Conservation (phyloP, 92 coral and sea anemone species). For the Paramuricea clavata region DNA sequence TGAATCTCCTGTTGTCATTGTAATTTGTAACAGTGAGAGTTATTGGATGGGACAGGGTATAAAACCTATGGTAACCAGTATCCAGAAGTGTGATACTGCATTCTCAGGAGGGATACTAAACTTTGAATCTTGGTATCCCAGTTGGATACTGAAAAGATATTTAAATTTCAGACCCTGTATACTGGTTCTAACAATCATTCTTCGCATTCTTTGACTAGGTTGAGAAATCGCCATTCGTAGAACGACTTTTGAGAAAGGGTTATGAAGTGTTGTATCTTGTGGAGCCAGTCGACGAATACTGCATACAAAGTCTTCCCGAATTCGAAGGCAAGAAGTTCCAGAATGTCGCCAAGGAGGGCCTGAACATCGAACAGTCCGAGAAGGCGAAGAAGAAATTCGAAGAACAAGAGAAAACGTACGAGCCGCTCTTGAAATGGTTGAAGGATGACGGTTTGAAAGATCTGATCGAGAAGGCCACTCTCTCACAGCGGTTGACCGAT, state of each 20-base stretch:
- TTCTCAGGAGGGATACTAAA: no score
- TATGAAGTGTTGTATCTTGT: conserved; percentile 92
- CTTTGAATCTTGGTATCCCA: no score
- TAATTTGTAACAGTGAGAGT: no score
- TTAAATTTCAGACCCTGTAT: no score
- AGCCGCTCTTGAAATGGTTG: conserved; percentile 97
- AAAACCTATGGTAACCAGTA: no score
- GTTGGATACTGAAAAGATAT: no score
- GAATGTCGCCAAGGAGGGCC: conserved; percentile 97
- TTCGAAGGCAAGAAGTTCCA: conserved; percentile 99
- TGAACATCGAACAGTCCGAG: conserved; percentile 93
- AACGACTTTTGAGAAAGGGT: conserved; percentile 90
- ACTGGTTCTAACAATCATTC: no score
- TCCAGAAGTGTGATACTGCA: no score
- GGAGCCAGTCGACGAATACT: conserved; percentile 98
- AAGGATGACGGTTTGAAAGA: conserved; percentile 97
- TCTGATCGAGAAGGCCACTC: conserved; percentile 92
- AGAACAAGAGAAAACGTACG: conserved; percentile 92
- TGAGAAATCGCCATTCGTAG: conserved; percentile 96
- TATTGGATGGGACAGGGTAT: no score
- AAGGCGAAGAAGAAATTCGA: conserved; percentile 92
- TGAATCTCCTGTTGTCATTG: no score
- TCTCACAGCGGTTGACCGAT: conserved; percentile 91
- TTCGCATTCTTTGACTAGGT: conserved; percentile 73
- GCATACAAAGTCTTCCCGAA: conserved; percentile 98